Evolutionary conservation across 2,113 vertebrate species (phyloP), one percentile per base, ranked within the genome.

Genomic region (Gnathochromis pfefferi): DNA sequence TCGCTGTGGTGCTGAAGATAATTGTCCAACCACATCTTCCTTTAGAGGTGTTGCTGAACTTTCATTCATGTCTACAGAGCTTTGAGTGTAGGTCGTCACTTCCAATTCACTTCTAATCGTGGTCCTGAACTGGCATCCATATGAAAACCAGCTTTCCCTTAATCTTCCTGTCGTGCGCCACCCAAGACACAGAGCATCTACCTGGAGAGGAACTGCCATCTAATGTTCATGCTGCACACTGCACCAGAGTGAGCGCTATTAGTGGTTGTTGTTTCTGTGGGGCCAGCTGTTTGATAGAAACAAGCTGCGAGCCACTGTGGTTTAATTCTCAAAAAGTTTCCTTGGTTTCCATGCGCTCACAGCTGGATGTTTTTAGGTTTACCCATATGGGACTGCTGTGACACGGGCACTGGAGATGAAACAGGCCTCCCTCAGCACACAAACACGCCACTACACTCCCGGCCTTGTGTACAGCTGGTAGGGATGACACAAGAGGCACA

Each of bases 291-390:
- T 93, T 94, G 92, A 94, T 91, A 93, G 89, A 94, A 94, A 91
- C 93, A 94, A 93, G 92, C 92, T 93, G 93, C 86, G 45, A 80
- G 78, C 87, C 57, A 6, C 80, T 92, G 93, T 40, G 93, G 94
- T 94, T 94, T 93, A 73, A 89, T 93, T 92, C 85, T 88, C 87
- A 89, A 80, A 94, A 92, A 90, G 88, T 90, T 93, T 92, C 58
- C 90, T 91, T 82, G 83, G 89, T 94, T 95, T 93, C 87, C 91
- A 93, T 87, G 87, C 75, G 16, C 82, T 81, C 91, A 91, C 94
- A 95, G 94, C 92, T 95, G 93, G 87, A 91, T 95, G 94, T 92
- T 94, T 94, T 94, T 94, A 93, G 86, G 88, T 90, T 63, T 94
- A 85, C 87, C 86, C 90, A 19, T 89, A 85, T 81, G 16, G 86